Evolutionary conservation across 2,797 vertebrate species (phyloP), one percentile per base, ranked within the genome.

Genomic region (Typhlichthys eigenmanni): DNA sequence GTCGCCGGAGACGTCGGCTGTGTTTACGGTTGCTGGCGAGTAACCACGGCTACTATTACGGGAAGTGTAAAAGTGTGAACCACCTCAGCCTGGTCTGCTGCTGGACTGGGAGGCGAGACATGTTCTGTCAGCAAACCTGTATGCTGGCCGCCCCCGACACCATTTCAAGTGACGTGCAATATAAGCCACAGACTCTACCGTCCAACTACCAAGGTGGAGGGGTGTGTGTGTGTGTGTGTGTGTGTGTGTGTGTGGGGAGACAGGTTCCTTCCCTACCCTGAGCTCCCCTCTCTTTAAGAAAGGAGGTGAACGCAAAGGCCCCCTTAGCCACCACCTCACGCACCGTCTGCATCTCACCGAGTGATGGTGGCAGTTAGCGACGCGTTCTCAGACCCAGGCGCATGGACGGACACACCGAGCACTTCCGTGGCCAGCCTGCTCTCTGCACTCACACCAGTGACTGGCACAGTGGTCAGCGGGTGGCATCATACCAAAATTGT

Each of bases 91-190:
- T 43, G 38, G 38, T 43, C 38, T 10, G 24, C 24, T 29, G 24
- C 24, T 9, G 16, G 16, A 14, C 16, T 6, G 17, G 24, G 51
- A 16, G 9, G 13, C 24, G 24, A 29, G 24, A 4, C n/a, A 2
- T n/a, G 12, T 32, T 24, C 38, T 43, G 38, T 43, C 81, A 79
- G 83, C 73, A 80, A 76, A 85, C 75, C 84, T 86, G 64, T 38
- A 34, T 43, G 50, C 47, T 54, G 24, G 43, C 13, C 10, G 4
- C 53, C 13, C 34, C 13, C 54, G 78, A 69, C 72, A 87, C 65
- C 76, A 80, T 85, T 90, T 92, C 78, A 88, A 88, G 79, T 74
- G 83, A 92, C 74, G 90, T 93, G 91, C 92, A 93, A 92, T 93
- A 92, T 87, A 82, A 81, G 87, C 87, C 90, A 89, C 89, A 91